Evolutionary conservation across 2,797 vertebrate genomes (phyloP).

Genomic region (Alosa sapidissima): DNA sequence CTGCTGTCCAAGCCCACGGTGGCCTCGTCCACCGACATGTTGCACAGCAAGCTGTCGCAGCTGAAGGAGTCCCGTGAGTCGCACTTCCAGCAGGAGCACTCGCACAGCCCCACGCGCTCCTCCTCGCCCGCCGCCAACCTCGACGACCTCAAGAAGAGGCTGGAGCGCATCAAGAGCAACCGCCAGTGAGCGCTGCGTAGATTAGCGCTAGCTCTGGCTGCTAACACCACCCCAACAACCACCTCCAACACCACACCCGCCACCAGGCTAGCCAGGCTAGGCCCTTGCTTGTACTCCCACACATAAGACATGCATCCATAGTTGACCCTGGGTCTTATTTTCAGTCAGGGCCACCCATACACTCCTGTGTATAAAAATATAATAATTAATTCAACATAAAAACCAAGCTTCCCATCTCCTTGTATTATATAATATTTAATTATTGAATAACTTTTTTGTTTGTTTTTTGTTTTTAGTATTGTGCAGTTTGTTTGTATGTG

Average conservation of each 20-base stretch:
- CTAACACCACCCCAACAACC: background rate
- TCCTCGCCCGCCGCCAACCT: conserved; percentile 87
- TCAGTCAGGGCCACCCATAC: conserved; percentile 32
- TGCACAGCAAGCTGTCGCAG: conserved; percentile 96
- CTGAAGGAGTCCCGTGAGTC: conserved; percentile 91
- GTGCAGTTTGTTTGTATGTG: conserved; percentile 71
- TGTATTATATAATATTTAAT: conserved; percentile 68
- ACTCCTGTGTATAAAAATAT: conserved; percentile 40
- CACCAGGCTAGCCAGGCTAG: background rate
- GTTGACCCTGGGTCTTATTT: conserved; percentile 36
- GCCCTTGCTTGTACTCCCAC: conserved; percentile 13
- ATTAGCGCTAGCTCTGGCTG: background rate
- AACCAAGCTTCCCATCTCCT: conserved; percentile 51
- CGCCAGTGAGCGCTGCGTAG: conserved; percentile 78
- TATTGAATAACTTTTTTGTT: conserved; percentile 59
- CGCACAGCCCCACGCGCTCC: conserved; percentile 76
- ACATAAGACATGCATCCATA: conserved; percentile 26
- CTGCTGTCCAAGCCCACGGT: conserved; percentile 90
- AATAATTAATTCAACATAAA: conserved; percentile 57
- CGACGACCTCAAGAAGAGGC: conserved; percentile 98
- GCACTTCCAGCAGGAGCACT: conserved; percentile 86
- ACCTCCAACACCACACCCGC: background rate
- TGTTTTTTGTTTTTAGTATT: conserved; percentile 57
- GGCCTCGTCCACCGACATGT: conserved; percentile 96
- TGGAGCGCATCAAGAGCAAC: conserved; percentile 99